phyloP scores from a whole-genome alignment of 2,888 invertebrate genomes.

The Platypus cylindrus region DNA sequence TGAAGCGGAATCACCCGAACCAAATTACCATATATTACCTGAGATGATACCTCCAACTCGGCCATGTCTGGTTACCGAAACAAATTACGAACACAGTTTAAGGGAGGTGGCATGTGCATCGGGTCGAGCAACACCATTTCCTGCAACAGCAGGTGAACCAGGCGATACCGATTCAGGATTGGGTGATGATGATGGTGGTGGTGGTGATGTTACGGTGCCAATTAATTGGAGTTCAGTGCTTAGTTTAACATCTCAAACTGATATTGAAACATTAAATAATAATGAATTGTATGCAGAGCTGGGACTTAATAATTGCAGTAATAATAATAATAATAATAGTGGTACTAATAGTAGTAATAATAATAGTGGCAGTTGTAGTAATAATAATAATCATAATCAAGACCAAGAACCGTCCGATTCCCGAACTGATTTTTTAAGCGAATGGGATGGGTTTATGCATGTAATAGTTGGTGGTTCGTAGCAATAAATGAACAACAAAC shows the following conservation, averaged over 20 bases:
- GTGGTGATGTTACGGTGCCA: slow-evolving; percentile 50
- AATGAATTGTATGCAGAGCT: slow-evolving; percentile 67
- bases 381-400: slow-evolving; percentile 28
- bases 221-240: slow-evolving; percentile 89
- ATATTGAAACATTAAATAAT: slow-evolving; percentile 68
- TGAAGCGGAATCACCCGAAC: slow-evolving; percentile 50
- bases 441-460: slow-evolving; percentile 52
- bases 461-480: slow-evolving; percentile 58
- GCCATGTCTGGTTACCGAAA: slow-evolving; percentile 22
- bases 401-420: slow-evolving; percentile 41
- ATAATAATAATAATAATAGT: no score
- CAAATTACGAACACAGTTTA: slow-evolving; percentile 33
- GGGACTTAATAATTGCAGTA: slow-evolving; percentile 49
- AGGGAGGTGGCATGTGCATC: slow-evolving; percentile 37
- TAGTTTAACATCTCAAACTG: slow-evolving; percentile 77
- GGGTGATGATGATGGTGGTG: slow-evolving; percentile 47
- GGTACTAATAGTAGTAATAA: no score
- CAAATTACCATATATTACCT: slow-evolving; percentile 34
- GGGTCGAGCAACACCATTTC: slow-evolving; percentile 61
- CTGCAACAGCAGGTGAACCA: slow-evolving; percentile 40
- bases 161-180: slow-evolving; percentile 61
- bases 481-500: slow-evolving; percentile 34
- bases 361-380: no score
- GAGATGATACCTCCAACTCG: slow-evolving; percentile 32
- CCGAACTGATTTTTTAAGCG: slow-evolving; percentile 33